These are phyloP conservation scores for Aelia acuminata DNA, from an alignment of 2,888 invertebrate genomes.

Conservation along the genomic window DNA sequence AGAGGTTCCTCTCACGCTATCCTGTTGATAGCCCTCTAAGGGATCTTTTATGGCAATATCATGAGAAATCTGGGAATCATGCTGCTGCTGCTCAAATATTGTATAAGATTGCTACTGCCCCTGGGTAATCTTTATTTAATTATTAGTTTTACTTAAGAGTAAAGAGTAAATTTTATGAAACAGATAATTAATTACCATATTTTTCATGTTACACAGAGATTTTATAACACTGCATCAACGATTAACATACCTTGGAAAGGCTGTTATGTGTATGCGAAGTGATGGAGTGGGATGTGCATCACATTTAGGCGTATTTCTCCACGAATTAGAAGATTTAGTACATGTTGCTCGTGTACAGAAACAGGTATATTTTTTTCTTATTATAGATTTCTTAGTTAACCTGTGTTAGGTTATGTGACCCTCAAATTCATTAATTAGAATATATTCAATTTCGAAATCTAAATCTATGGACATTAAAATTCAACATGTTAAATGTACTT, in stretches of 20 bases:
- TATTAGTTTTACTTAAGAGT: background rate
- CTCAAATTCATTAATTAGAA: too few species aligned
- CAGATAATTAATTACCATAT: conserved; percentile 60
- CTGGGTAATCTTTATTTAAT: conserved; percentile 71
- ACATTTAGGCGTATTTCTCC: conserved; percentile 82
- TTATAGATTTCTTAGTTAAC: too few species aligned
- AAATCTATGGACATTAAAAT: too few species aligned
- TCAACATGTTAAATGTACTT: too few species aligned
- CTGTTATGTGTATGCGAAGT: conserved; percentile 95
- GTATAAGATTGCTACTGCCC: conserved; percentile 85
- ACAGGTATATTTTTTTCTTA: conserved; percentile 68
- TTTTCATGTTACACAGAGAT: conserved; percentile 72
- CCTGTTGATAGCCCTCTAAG: conserved; percentile 73
- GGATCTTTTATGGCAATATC: conserved; percentile 95
- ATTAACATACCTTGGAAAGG: conserved; percentile 91
- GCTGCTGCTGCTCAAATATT: conserved; percentile 92
- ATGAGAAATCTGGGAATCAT: conserved; percentile 93
- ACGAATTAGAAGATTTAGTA: conserved; percentile 92
- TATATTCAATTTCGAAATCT: too few species aligned
- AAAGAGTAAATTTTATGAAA: background rate
- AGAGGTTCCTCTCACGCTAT: conserved; percentile 74
- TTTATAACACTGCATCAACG: conserved; percentile 84
- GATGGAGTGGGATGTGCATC: conserved; percentile 82
- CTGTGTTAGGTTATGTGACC: too few species aligned
- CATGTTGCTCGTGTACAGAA: conserved; percentile 92